Base-by-base conservation (phyloP, 2,797 vertebrate genomes). In the Buphagus erythrorhynchus region DNA sequence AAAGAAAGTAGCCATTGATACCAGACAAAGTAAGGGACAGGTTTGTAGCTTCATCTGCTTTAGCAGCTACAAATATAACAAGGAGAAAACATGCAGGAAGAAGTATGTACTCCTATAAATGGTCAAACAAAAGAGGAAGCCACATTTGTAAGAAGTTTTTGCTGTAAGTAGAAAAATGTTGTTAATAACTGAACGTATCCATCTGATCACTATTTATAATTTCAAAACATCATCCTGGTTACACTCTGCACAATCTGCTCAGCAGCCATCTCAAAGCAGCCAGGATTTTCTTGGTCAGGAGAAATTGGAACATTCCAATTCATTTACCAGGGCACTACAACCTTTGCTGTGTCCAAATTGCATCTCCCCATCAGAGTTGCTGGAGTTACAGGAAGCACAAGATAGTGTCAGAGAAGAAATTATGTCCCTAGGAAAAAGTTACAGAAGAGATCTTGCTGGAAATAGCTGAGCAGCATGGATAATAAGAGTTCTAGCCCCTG, bases 11-110 rank as follows among this genome's bases (percentile, higher is more conserved):
- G 59, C 36, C 59, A 26, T 4, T 88, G 62, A 49, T 94, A 94
- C 54, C 86, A 90, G 69, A 67, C 65, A 90, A 91, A 90, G 46
- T 1, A 46, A 31, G 66, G 6, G 29, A 33, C n/a, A 82, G 51
- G 90, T 93, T 81, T 95, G 84, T 68, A 82, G 65, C 88, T 85
- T 95, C 81, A 49, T 77, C 63, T 86, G 45, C 58, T 85, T 94
- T 91, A 61, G 51, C 78, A 91, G 87, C 91, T 93, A 36, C 57
- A 92, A 88, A 43, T 76, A 66, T 49, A 31, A 7, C 67, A 87
- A 92, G 91, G 59, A 95, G 38, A 91, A 96, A 88, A 45, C 20
- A 17, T 2, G 13, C 5, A 79, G 28, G 26, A 46, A 83, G n/a
- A 69, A n/a, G 20, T 21, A 51, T 28, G 11, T 29, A 31, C 26